Evolutionary conservation across 2,888 invertebrate species (phyloP).

Genomic region (Polydesmus complanatus): DNA sequence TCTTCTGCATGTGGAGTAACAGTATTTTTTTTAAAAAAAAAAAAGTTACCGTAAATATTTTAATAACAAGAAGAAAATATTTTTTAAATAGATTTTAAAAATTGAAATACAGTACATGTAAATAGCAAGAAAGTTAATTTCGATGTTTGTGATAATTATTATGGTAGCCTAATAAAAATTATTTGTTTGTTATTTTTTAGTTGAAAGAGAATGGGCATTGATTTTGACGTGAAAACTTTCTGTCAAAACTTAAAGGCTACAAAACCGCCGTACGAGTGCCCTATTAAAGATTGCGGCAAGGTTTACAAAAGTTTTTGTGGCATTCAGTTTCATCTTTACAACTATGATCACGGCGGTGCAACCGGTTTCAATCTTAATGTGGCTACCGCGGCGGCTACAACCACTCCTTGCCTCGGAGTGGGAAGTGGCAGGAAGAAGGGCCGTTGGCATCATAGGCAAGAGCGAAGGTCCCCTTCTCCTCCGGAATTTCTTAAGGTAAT

Average conservation of each 20-base stretch:
- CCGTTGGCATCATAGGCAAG: constrained; percentile 28
- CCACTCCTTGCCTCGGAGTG: neutral
- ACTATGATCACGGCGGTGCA: constrained; percentile 64
- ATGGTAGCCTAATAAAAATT: neutral
- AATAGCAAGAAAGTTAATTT: no score
- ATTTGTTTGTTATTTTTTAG: neutral
- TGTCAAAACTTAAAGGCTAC: constrained; percentile 66
- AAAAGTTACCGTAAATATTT: no score
- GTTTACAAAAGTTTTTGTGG: constrained; percentile 76
- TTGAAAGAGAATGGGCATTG: constrained; percentile 48
- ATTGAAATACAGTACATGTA: no score
- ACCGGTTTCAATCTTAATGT: constrained; percentile 20
- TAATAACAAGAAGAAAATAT: no score
- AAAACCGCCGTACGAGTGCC: constrained; percentile 76
- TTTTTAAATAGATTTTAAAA: no score
- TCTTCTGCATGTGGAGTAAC: no score
- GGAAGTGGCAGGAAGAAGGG: constrained; percentile 16
- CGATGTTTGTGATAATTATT: no score
- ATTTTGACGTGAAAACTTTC: constrained; percentile 74
- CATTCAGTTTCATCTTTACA: constrained; percentile 69
- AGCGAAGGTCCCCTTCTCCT: constrained; percentile 30
- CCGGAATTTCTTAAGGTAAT: constrained; percentile 28
- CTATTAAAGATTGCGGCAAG: constrained; percentile 67
- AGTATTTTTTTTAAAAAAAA: no score
- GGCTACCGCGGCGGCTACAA: neutral